Evolutionary conservation across 2,888 invertebrate genomes (phyloP).

Genomic region (Troglohyphantes excavatus): DNA sequence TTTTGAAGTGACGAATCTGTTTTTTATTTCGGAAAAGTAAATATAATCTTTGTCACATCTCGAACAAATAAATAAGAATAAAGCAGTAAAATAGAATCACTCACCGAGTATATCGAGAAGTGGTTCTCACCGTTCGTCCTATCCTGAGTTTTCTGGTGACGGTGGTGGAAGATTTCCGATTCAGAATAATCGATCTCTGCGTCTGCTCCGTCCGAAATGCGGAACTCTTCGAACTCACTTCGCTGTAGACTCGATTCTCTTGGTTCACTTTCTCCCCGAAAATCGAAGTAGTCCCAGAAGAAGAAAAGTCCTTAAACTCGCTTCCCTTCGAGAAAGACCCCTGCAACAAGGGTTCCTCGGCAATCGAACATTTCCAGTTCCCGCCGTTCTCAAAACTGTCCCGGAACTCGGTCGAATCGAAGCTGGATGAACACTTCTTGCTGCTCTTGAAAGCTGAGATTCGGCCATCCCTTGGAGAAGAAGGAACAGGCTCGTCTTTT

Average conservation of each 20-base stretch:
- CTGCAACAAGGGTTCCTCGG: not conserved
- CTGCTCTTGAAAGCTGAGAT: not conserved
- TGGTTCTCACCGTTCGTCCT: conserved; percentile 58
- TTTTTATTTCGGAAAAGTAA: too few relatives aligned
- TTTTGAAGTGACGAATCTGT: too few relatives aligned
- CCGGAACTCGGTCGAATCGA: not conserved
- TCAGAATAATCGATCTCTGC: conserved; percentile 43
- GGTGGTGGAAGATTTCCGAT: conserved; percentile 42
- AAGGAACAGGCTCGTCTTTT: not conserved
- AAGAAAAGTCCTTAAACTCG: not conserved
- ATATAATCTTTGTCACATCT: not conserved
- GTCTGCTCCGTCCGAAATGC: conserved; percentile 42
- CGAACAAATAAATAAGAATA: not conserved
- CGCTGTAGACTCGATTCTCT: conserved; percentile 56
- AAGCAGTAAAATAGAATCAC: not conserved
- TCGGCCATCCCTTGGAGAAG: not conserved
- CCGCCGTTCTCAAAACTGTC: conserved; percentile 15
- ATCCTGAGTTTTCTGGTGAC: conserved; percentile 50
- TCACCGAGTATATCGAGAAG: conserved; percentile 67
- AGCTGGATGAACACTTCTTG: not conserved
- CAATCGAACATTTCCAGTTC: conserved; percentile 13
- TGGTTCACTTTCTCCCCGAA: conserved; percentile 39
- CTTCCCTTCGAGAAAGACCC: not conserved
- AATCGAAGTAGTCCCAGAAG: not conserved
- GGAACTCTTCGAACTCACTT: conserved; percentile 52